Evolutionary conservation across 2,888 invertebrate genomes (phyloP), one percentile per base, ranked within the genome.

Genomic region (Calliopum simillimum): DNA sequence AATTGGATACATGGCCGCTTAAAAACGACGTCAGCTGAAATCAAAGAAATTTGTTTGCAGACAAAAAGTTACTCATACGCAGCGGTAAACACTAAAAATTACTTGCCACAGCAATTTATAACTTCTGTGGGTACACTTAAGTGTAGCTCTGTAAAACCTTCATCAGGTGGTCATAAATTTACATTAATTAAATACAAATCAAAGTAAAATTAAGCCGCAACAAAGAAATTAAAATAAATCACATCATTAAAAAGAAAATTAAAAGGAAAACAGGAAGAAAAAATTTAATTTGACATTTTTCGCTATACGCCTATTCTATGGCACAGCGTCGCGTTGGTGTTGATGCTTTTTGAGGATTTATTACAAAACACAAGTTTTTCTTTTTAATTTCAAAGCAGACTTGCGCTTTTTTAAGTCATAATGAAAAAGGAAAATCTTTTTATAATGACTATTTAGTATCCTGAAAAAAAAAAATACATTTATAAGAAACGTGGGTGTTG

Each of bases 171-270:
- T 67, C 66, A 70, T 70, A 67, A 70, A 67, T 70, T 70, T 67
- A 62, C 70, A 70, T 70, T 70, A 67, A 56, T 67, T 67, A 61
- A 67, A 70, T 61, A 47, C 44, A 56, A 69, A 69, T 69, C 69
- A 63, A 63, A 63, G 53, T 41, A 41, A 51, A 46, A 55, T 64
- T 23, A 47, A 71, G 58, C 33, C 55, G 49, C 23, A 61, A 61
- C 25, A 53, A 49, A 47, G 41, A 25, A 46, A 47, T 44, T n/a
- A 43, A 13, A 68, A 71, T 68, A 71, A 71, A 71, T 71, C 68
- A 58, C 71, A 68, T 71, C 71, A 71, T 71, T 68, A 64, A 68
- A 68, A 62, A 14, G 56, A 47, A 66, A 70, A 70, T 55, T 47
- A 58, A 61, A 47, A 46, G 21, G n/a, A n/a, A 59, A 61, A 62